Base-by-base conservation (phyloP, 1,140 invertebrate genomes). In the Leptonema lineaticorne region DNA sequence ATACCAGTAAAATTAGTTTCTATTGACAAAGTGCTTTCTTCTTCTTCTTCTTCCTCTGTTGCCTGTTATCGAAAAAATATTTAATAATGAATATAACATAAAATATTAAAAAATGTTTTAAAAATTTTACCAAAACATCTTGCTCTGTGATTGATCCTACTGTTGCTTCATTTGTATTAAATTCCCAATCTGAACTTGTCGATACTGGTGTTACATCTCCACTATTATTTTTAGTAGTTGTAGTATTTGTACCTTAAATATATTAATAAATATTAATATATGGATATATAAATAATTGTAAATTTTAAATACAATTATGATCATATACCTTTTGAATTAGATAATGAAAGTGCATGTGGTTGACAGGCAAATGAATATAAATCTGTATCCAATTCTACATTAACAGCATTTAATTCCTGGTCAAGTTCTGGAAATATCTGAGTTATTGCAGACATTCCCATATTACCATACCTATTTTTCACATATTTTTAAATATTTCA, bases 191-290 rank as follows among this genome's bases (percentile, higher is more conserved):
- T 0, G 85, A 85, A 41, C 80, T 76, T 29, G 79, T 76, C n/a
- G 86, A 87, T 64, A 86, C 83, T 64, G 86, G 86, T 56, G 86
- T 87, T 65, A 85, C 76, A 71, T 86, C 85, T 20, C 85, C 85
- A 76, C 84, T 86, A 75, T 82, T 84, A 79, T 76, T 58, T 37
- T 50, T 37, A 26, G 63, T 14, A 76, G 76, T 62, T 22, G 41
- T 28, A 7, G 67, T 27, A 14, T 53, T 53, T 57, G 65, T 26
- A 59, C 66, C 56, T 59, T 18, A 28, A 16, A 28, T 9, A 28
- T 79, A 82, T 70, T 81, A 16, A 50, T 22, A 16, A 7, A 9
- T 7, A 4, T 16, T 9, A 16, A 33, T 6, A 6, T 33, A 6
- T 11, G 11, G 11, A 33, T 33, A 33, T 33, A 33, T 6, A 33